Evolutionary conservation across 2,797 vertebrate species (phyloP).

Genomic region (Mus minutoides): DNA sequence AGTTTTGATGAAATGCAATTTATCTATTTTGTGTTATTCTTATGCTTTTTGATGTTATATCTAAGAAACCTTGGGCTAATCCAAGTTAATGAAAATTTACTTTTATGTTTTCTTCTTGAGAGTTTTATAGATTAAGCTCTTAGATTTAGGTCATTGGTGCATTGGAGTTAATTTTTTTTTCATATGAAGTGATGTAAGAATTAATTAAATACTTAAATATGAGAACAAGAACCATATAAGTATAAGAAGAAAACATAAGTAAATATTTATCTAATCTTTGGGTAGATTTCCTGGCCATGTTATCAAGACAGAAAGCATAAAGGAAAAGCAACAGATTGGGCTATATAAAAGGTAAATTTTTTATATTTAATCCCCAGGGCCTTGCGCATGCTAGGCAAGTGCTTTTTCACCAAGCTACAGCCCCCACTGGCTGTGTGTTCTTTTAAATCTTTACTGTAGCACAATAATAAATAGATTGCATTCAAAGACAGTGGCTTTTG

Average conservation of each 20-base stretch:
- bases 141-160: slow-evolving; percentile 43
- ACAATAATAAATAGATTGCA: not conserved
- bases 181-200: not conserved
- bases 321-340: slow-evolving; percentile 60
- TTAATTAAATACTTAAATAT: slow-evolving; percentile 64
- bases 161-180: slow-evolving; percentile 55
- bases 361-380: slow-evolving; percentile 33
- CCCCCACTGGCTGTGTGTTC: not conserved
- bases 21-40: not conserved
- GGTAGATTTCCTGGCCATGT: slow-evolving; percentile 50
- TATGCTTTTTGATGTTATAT: slow-evolving; percentile 43
- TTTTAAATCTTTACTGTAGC: slow-evolving; percentile 53
- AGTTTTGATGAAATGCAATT: not conserved
- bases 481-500: slow-evolving; percentile 25
- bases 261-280: slow-evolving; percentile 62
- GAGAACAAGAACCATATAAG: slow-evolving; percentile 34
- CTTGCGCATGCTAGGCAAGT: slow-evolving; percentile 34
- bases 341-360: slow-evolving; percentile 46
- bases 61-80: slow-evolving; percentile 27
- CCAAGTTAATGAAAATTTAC: slow-evolving; percentile 51
- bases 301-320: slow-evolving; percentile 61
- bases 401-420: not conserved
- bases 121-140: slow-evolving; percentile 42
- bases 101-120: slow-evolving; percentile 56
- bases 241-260: slow-evolving; percentile 60